Conservation (phyloP, 2,113 vertebrate genomes). For the Vulpes ferrilata region DNA sequence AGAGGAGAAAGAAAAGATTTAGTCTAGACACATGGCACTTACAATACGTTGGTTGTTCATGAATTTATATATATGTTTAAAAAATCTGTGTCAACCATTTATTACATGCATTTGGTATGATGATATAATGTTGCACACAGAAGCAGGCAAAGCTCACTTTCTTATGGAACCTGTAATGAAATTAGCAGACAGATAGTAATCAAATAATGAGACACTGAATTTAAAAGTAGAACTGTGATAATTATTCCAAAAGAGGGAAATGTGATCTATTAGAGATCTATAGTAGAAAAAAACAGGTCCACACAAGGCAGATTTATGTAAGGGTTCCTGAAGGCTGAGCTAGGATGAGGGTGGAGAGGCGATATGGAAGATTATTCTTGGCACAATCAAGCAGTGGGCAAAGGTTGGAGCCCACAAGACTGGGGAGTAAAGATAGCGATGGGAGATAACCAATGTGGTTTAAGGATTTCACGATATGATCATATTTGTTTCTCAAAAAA, state of each 20-base stretch:
- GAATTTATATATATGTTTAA: background rate
- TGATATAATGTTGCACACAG: background rate
- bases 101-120: background rate
- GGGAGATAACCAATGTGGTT: background rate
- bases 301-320: background rate
- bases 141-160: background rate
- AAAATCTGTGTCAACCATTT: background rate
- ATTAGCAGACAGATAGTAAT: background rate
- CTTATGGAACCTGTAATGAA: background rate
- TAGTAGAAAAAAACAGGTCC: background rate
- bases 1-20: background rate
- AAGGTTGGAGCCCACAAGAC: background rate
- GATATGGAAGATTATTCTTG: background rate
- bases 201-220: background rate
- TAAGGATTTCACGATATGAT: background rate
- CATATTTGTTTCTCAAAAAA: background rate
- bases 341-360: background rate
- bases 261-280: background rate
- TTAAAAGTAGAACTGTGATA: background rate
- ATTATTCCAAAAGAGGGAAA: background rate
- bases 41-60: accelerated
- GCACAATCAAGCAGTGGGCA: background rate
- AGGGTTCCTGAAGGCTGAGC: background rate
- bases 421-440: background rate
- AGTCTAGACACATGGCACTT: background rate